These are phyloP conservation scores for Melinopterus prodromus DNA, from an alignment of 2,888 invertebrate genomes.

Conservation along the genomic window DNA sequence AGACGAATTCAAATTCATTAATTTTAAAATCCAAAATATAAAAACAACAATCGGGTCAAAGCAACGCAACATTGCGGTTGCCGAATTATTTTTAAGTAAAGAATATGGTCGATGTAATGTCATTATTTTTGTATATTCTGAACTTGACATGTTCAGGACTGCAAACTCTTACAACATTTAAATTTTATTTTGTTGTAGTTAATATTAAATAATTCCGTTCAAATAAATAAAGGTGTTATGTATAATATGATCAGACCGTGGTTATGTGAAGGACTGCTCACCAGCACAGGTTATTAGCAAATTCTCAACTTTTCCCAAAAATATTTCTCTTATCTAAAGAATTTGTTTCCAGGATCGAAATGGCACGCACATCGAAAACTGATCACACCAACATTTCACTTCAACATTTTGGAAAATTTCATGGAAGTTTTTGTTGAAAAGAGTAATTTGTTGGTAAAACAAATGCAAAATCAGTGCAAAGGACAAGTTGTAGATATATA, in stretches of 20 bases:
- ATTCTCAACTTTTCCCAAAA: not conserved
- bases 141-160: too few species aligned
- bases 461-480: constrained; percentile 19
- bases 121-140: too few species aligned
- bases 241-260: constrained; percentile 32
- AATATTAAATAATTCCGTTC: constrained; percentile 33
- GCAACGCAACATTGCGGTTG: too few species aligned
- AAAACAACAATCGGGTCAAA: too few species aligned
- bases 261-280: constrained; percentile 34
- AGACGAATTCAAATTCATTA: too few species aligned
- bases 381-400: constrained; percentile 35
- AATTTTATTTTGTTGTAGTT: constrained; percentile 20
- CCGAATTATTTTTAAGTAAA: too few species aligned
- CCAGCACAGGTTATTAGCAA: constrained; percentile 29
- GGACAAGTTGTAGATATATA: constrained; percentile 22
- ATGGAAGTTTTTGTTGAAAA: constrained; percentile 31
- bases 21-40: too few species aligned
- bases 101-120: too few species aligned
- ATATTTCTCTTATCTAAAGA: not conserved
- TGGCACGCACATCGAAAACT: constrained; percentile 34
- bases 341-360: constrained; percentile 24
- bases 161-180: not conserved
- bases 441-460: constrained; percentile 23
- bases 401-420: constrained; percentile 34
- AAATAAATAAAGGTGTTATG: constrained; percentile 31